Evolutionary conservation across 2,888 invertebrate species (phyloP), one percentile per base, ranked within the genome.

Genomic region (Eristalis arbustorum): DNA sequence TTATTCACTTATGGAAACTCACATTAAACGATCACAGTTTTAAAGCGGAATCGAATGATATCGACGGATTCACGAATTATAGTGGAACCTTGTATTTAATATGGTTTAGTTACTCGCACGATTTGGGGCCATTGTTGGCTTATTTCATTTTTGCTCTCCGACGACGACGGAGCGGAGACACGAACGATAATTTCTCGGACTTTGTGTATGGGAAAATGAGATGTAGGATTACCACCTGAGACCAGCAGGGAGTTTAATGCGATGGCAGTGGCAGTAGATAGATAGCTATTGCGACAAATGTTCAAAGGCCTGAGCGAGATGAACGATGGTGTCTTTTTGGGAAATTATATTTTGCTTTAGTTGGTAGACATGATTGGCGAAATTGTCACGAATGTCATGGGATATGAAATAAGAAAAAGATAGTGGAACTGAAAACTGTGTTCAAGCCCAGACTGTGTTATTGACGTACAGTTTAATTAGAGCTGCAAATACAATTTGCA

Each of bases 141-240:
- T 82, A 62, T 57, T 69, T 64, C 64, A 42, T 56, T 71, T 59
- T 66, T 61, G 22, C 23, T 67, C 61, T 66, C 68, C 69, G 73
- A 80, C 72, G 62, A 81, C 49, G 28, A 37, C 28, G 62, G 14
- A 63, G 31, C 49, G 74, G 69, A 68, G 77, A 85, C 77, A 85
- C 77, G 77, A 66, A 73, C 61, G 69, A 74, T 77, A 77, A 73
- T 85, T 85, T 68, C 64, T 68, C 77, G 76, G 69, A 73, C 62
- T 56, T 49, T 61, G 49, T 85, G 81, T 81, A 77, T 77, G 73
- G 85, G 82, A 81, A 85, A 82, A 85, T 85, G 77, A 78, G 74
- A 85, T 81, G 73, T 82, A 80, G 80, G 74, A 75, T 81, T 85
- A 82, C 85, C 85, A 85, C 82, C 85, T 85, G 82, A 82, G 69